Evolutionary conservation across 2,797 vertebrate genomes (phyloP).

Genomic region (Urocyon cinereoargenteus): DNA sequence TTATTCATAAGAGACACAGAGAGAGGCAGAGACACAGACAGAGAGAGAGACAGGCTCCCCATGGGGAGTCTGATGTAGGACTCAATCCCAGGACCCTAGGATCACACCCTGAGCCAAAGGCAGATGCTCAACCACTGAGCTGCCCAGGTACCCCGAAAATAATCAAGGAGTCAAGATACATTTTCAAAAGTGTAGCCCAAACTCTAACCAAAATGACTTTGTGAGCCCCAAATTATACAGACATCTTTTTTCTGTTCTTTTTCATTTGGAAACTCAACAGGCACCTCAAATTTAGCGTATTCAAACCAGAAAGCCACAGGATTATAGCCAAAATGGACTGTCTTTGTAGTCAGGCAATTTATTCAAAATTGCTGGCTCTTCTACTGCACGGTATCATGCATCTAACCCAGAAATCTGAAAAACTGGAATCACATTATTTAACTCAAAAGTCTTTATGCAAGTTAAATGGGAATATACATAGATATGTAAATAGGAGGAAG

Average conservation of each 20-base stretch:
- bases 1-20: no score
- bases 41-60: no score
- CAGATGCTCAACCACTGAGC: no score
- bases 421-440: rapidly evolving
- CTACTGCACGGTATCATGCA: background rate
- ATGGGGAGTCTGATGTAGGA: no score
- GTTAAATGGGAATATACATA: background rate
- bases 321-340: background rate
- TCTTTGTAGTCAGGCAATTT: background rate
- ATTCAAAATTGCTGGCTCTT: rapidly evolving
- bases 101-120: no score
- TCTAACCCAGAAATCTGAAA: background rate
- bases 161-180: background rate
- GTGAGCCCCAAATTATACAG: background rate
- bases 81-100: no score
- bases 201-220: background rate
- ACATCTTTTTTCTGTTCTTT: background rate
- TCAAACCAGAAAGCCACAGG: background rate
- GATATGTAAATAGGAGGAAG: background rate
- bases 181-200: slow-evolving; percentile 34
- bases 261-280: slow-evolving; percentile 31
- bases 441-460: background rate
- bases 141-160: background rate
- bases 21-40: no score
- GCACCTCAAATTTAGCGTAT: background rate